phyloP scores from a whole-genome alignment of 1,140 invertebrate genomes.

The Drosophila dunni region DNA sequence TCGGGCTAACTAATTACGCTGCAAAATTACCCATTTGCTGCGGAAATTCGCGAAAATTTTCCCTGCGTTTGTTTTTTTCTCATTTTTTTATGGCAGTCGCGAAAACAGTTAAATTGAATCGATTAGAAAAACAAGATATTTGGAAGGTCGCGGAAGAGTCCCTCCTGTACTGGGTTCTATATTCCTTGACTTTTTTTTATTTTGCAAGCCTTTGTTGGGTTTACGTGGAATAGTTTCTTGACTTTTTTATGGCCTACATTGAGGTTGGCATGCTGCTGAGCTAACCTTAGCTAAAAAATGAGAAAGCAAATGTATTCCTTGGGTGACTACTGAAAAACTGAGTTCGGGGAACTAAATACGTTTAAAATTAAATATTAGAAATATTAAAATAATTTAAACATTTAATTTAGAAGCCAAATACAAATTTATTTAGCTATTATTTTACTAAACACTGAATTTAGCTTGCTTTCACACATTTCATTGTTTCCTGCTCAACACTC shows the following conservation, averaged over 20 bases:
- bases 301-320: neutral
- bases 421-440: neutral
- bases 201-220: conserved; percentile 71
- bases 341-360: conserved; percentile 25
- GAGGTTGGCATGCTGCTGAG: conserved; percentile 26
- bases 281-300: conserved; percentile 9
- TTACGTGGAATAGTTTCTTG: conserved; percentile 53
- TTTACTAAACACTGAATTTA: neutral
- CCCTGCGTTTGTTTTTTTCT: conserved; percentile 29
- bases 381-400: neutral
- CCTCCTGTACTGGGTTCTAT: conserved; percentile 50
- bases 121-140: conserved; percentile 64
- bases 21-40: conserved; percentile 77
- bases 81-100: conserved; percentile 38
- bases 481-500: conserved; percentile 13
- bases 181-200: conserved; percentile 68
- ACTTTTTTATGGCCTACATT: conserved; percentile 34
- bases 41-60: conserved; percentile 77
- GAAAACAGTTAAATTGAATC: conserved; percentile 77
- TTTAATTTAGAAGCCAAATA: neutral
- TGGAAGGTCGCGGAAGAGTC: conserved; percentile 17
- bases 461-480: conserved; percentile 30
- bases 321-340: conserved; percentile 12
- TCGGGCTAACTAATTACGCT: conserved; percentile 76
- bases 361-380: neutral